phyloP scores from a whole-genome alignment of 2,797 vertebrate species.

The Sparidentex hasta region DNA sequence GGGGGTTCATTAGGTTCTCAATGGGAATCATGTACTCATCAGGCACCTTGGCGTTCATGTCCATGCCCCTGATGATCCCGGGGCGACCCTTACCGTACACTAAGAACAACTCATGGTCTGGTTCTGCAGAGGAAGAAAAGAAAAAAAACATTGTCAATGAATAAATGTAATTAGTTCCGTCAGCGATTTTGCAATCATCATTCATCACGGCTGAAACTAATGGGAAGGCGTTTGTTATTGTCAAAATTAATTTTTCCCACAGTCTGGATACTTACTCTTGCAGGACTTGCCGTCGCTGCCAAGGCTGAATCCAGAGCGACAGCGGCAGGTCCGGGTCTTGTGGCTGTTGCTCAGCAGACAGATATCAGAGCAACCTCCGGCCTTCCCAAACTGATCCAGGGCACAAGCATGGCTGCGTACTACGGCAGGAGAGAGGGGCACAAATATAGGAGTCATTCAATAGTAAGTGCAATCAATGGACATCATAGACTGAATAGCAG shows the following conservation, averaged over 20 bases:
- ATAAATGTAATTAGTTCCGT: background rate
- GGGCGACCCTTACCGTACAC: conserved; percentile 97
- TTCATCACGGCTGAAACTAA: conserved; percentile 5
- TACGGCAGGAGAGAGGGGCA: conserved; percentile 53
- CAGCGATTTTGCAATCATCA: background rate
- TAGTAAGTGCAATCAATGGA: fast-evolving
- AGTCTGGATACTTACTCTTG: conserved; percentile 92
- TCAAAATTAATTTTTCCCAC: background rate
- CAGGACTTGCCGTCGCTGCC: conserved; percentile 97
- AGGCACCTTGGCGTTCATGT: conserved; percentile 94
- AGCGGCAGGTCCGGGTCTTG: conserved; percentile 97
- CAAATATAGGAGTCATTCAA: conserved; percentile 8
- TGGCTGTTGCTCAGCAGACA: conserved; percentile 97
- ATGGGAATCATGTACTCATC: conserved; percentile 99
- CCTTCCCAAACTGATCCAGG: conserved; percentile 92
- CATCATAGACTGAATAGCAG: too few species aligned
- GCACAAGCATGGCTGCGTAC: conserved; percentile 97
- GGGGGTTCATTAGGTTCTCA: conserved; percentile 98
- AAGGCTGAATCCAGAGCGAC: conserved; percentile 96
- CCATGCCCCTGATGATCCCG: conserved; percentile 97
- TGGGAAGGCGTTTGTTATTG: background rate
- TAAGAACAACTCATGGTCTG: conserved; percentile 96
- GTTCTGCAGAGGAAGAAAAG: conserved; percentile 84
- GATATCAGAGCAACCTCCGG: conserved; percentile 96
- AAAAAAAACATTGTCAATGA: background rate